Conservation (phyloP, 2,113 vertebrate genomes). For the Pangasianodon gigas region DNA sequence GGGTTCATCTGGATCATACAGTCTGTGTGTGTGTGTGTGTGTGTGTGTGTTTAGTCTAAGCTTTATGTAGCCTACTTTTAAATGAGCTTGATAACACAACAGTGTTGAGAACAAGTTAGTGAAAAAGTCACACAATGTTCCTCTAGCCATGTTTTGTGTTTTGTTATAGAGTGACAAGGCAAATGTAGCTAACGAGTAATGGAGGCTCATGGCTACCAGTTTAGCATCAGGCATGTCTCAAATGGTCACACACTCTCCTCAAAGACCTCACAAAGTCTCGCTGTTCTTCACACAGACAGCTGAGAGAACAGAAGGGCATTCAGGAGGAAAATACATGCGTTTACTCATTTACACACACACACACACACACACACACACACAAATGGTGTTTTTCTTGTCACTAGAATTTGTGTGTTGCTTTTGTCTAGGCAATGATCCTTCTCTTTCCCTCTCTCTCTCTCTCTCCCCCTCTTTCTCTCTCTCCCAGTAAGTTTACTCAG, state of each 20-base stretch:
- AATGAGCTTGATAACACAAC: background rate
- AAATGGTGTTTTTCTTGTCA: background rate
- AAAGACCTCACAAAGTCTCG: background rate
- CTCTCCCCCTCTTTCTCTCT: conserved; percentile 17
- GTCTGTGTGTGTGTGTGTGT: background rate
- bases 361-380: background rate
- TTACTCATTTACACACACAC: background rate
- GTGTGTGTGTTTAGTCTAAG: background rate
- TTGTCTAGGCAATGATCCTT: conserved; percentile 3
- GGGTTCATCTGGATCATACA: background rate
- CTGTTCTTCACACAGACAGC: background rate
- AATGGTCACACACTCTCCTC: background rate
- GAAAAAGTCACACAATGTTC: background rate
- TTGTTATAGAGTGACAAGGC: background rate
- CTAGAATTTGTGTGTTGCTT: background rate
- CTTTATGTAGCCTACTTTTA: background rate
- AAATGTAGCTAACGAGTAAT: background rate
- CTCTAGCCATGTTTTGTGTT: background rate
- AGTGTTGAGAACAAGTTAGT: too few relatives aligned
- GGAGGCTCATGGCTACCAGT: background rate
- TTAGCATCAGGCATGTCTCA: background rate
- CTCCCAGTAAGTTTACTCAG: conserved; percentile 77
- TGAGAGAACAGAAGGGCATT: conserved; percentile 6
- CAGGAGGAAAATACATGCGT: background rate
- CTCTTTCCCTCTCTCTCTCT: conserved; percentile 18